Evolutionary conservation across 2,888 invertebrate genomes (phyloP).

Genomic region (Dione juno): DNA sequence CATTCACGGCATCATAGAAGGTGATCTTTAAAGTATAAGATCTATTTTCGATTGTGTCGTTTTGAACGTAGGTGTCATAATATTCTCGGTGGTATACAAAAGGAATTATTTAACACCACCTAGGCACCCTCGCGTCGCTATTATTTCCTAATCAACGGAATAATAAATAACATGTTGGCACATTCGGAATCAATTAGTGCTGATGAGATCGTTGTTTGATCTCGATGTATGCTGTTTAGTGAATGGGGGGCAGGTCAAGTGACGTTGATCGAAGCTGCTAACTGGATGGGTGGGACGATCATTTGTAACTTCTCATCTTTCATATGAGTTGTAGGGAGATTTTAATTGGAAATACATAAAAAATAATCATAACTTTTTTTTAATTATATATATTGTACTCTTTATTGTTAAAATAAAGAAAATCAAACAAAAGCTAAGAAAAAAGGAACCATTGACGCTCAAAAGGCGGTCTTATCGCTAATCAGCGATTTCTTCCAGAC

Average conservation of each 20-base stretch:
- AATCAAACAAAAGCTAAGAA: too few species aligned
- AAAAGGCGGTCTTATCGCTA: too few species aligned
- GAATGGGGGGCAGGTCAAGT: conserved; percentile 27
- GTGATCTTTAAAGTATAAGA: neutral
- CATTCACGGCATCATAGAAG: neutral
- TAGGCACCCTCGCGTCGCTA: conserved; percentile 33
- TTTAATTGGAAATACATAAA: conserved; percentile 10
- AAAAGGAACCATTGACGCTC: too few species aligned
- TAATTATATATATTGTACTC: too few species aligned
- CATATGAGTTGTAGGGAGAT: neutral
- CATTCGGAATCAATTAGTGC: conserved; percentile 42
- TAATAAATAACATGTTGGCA: conserved; percentile 44
- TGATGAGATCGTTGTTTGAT: conserved; percentile 40
- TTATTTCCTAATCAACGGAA: conserved; percentile 47
- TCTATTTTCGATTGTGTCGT: conserved; percentile 5
- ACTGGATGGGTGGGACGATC: neutral
- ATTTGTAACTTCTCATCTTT: conserved; percentile 7
- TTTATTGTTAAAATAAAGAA: too few species aligned
- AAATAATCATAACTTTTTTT: neutral
- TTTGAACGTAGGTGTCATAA: neutral
- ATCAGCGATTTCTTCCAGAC: too few species aligned
- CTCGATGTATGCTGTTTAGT: conserved; percentile 32
- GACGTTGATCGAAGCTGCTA: conserved; percentile 21
- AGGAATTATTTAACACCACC: conserved; percentile 40
- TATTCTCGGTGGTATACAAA: conserved; percentile 30